A percentile compares a stretch with the other conserved stretches of the same genome.
These are phyloP conservation scores for Choloepus didactylus DNA, from an alignment of 2,797 vertebrate species.

Conservation along the genomic window DNA sequence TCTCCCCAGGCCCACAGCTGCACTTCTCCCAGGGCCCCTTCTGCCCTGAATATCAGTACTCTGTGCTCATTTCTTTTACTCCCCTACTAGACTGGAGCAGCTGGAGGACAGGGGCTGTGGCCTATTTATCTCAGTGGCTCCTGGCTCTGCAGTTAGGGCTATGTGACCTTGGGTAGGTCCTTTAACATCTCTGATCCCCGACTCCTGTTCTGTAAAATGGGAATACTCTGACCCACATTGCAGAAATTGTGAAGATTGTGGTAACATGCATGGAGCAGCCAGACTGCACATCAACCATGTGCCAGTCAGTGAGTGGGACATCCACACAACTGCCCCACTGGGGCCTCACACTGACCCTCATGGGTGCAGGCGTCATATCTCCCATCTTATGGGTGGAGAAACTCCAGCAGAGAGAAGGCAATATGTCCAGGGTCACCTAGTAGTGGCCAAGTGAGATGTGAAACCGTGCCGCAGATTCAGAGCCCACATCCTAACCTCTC, in stretches of 20 bases:
- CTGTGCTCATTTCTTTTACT: neutral
- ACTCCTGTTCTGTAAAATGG: neutral
- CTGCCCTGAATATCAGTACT: neutral
- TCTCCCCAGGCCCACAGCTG: neutral
- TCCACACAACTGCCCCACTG: no score
- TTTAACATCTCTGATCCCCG: neutral
- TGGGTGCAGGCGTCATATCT: neutral
- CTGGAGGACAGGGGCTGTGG: neutral
- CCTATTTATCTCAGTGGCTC: neutral
- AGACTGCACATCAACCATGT: accelerated
- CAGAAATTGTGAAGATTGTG: neutral
- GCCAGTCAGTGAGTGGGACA: accelerated
- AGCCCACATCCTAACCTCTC: neutral
- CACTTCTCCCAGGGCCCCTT: neutral
- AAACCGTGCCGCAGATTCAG: neutral
- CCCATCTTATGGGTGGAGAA: neutral
- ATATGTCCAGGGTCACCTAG: neutral
- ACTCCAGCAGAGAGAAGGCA: neutral
- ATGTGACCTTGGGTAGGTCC: neutral
- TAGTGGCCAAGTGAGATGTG: neutral
- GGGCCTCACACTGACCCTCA: accelerated
- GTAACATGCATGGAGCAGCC: neutral
- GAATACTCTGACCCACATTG: neutral
- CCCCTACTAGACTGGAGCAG: neutral
- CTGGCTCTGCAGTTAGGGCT: neutral